Percentiles rank a stretch among this genome's conserved stretches.
phyloP scores from a whole-genome alignment of 1,140 invertebrate species.

The Artemia franciscana region DNA sequence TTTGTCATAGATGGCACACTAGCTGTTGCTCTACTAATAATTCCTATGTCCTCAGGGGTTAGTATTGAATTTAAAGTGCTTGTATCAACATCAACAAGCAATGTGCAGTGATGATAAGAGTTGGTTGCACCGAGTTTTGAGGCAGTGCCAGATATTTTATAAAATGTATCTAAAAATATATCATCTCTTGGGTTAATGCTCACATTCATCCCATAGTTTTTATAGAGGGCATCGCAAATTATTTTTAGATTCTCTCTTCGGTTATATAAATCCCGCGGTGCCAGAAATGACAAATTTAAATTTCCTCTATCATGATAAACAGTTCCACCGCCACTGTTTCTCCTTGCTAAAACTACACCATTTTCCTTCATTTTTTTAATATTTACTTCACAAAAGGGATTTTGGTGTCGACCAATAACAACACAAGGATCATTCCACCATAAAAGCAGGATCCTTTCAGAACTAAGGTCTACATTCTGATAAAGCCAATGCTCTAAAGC shows the following conservation, averaged over 20 bases:
- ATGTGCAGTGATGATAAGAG: slow-evolving; percentile 82
- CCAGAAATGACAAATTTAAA: slow-evolving; percentile 75
- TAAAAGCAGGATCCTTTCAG: slow-evolving; percentile 56
- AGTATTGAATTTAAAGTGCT: slow-evolving; percentile 27
- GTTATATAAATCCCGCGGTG: slow-evolving; percentile 46
- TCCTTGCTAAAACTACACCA: slow-evolving; percentile 45
- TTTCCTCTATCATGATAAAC: slow-evolving; percentile 89
- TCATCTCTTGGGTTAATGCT: slow-evolving; percentile 52
- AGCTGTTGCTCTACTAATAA: background rate
- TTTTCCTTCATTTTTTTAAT: slow-evolving; percentile 23
- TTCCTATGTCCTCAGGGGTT: slow-evolving; percentile 15
- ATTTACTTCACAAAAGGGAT: slow-evolving; percentile 81
- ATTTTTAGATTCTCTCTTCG: slow-evolving; percentile 59
- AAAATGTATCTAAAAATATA: slow-evolving; percentile 23
- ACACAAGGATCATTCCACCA: slow-evolving; percentile 81
- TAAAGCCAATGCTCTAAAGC: slow-evolving; percentile 88
- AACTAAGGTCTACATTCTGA: slow-evolving; percentile 49
- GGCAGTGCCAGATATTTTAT: slow-evolving; percentile 61
- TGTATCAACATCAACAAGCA: slow-evolving; percentile 61
- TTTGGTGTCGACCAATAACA: slow-evolving; percentile 86
- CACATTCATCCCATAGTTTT: slow-evolving; percentile 48
- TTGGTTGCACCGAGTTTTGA: slow-evolving; percentile 57
- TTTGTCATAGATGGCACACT: background rate
- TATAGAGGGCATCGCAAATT: slow-evolving; percentile 52
- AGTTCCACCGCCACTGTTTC: slow-evolving; percentile 81